Conservation (phyloP, 2,888 invertebrate species). For the Stegana nigrithorax region DNA sequence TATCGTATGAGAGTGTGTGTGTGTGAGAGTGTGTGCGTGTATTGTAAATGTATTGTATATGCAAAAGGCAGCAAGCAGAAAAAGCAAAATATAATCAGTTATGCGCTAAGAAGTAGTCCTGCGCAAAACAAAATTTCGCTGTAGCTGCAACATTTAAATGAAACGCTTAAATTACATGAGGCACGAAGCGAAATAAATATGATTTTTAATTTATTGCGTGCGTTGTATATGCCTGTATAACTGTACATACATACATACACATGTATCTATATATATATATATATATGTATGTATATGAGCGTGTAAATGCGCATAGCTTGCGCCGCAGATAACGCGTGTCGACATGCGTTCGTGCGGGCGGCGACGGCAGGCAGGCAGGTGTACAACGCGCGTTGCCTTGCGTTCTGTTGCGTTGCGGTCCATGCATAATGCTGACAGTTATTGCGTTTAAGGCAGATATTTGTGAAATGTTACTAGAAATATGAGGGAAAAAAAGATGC, state of each 20-base stretch:
- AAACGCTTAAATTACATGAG: conserved; percentile 7
- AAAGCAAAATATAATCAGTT: conserved; percentile 33
- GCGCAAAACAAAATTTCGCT: conserved; percentile 22
- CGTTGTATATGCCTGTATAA: neutral
- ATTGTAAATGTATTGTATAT: too few relatives aligned
- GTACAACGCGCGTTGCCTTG: neutral
- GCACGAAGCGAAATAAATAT: conserved; percentile 9
- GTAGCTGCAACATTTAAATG: conserved; percentile 5
- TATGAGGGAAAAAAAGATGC: neutral
- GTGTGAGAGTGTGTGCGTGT: conserved; percentile 21
- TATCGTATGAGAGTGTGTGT: too few relatives aligned
- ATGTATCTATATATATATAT: too few relatives aligned
- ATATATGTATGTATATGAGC: too few relatives aligned
- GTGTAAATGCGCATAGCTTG: too few relatives aligned
- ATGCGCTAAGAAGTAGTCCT: conserved; percentile 23
- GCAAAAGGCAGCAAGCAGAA: too few relatives aligned
- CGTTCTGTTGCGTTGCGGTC: neutral
- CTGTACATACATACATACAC: too few relatives aligned
- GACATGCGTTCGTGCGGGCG: neutral
- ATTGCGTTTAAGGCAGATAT: neutral
- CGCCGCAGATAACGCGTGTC: too few relatives aligned
- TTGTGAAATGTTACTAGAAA: neutral
- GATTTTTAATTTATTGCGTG: conserved; percentile 14
- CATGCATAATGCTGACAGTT: neutral
- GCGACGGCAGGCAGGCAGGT: neutral